These are phyloP conservation scores for Agapornis roseicollis DNA, from an alignment of 2,113 vertebrate genomes.

Conservation along the genomic window DNA sequence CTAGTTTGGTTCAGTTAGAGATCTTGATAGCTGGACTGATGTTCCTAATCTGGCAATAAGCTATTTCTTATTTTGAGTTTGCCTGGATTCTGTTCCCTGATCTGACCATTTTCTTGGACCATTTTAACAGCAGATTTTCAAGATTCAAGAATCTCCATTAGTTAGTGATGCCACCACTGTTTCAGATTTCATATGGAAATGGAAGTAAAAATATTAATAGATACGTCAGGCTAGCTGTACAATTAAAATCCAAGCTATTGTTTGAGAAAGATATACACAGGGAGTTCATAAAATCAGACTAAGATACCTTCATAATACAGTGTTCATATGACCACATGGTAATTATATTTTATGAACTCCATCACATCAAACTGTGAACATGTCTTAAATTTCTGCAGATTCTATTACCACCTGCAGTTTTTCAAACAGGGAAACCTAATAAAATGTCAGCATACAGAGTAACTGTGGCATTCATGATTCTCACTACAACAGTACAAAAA, in stretches of 20 bases:
- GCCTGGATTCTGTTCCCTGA: neutral
- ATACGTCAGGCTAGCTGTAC: neutral
- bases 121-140: neutral
- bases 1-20: neutral
- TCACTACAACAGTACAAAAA: neutral
- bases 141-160: neutral
- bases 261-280: neutral
- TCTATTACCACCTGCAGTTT: constrained; percentile 42
- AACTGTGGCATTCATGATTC: neutral
- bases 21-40: neutral
- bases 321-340: neutral
- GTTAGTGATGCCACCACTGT: neutral
- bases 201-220: neutral
- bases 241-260: neutral
- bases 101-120: neutral
- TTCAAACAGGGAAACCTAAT: constrained; percentile 25
- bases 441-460: neutral
- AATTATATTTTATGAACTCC: constrained; percentile 42
- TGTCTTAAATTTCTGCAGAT: constrained; percentile 19
- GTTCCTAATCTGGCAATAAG: neutral
- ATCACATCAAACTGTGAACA: constrained; percentile 8
- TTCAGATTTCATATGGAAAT: neutral
- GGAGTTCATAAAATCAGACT: neutral
- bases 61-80: neutral
- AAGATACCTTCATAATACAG: neutral